phyloP scores from a whole-genome alignment of 1,140 invertebrate genomes.

The Trinorchestia longiramus region DNA sequence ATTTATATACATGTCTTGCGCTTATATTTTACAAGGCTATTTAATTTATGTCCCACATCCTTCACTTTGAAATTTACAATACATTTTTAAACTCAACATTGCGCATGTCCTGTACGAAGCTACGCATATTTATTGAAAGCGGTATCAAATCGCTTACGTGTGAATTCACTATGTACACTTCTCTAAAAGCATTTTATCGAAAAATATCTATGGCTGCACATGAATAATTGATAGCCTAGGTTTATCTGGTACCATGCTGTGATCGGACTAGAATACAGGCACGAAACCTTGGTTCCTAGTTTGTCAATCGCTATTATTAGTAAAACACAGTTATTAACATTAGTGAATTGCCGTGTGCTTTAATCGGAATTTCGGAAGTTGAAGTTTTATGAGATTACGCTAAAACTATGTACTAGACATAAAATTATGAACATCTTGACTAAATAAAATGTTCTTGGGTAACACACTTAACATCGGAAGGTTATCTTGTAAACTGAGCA shows the following conservation, averaged over 20 bases:
- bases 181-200: no score
- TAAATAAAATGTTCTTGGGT: neutral
- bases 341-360: neutral
- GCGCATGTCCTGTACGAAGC: neutral
- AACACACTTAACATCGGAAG: neutral
- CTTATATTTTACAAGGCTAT: slow-evolving; percentile 2
- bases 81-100: neutral
- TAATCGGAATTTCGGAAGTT: neutral
- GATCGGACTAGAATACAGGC: neutral
- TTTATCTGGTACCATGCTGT: neutral
- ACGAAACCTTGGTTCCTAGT: neutral
- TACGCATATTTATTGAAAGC: neutral
- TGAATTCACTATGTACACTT: no score
- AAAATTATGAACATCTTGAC: neutral
- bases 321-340: neutral
- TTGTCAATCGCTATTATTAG: neutral
- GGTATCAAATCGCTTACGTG: no score
- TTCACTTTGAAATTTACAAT: neutral
- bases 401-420: neutral
- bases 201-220: neutral
- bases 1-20: slow-evolving; percentile 9
- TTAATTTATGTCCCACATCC: neutral
- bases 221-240: neutral
- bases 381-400: neutral
- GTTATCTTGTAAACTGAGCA: neutral